A percentile compares a stretch with the other conserved stretches of the same genome.
phyloP scores from a whole-genome alignment of 1,140 invertebrate genomes.

The Macrocentrus cingulum region DNA sequence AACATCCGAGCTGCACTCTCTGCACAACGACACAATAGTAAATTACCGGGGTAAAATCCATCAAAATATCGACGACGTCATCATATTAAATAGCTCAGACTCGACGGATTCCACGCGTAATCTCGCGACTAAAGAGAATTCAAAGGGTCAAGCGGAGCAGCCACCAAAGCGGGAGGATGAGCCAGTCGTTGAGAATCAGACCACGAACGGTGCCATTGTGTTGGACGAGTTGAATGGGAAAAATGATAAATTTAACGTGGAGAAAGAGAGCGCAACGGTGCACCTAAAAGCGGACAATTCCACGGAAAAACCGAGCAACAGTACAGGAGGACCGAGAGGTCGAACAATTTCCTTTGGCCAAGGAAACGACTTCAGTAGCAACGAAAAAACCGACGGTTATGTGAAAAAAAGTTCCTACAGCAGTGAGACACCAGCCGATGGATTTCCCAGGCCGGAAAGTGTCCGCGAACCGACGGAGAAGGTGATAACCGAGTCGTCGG shows the following conservation, averaged over 20 bases:
- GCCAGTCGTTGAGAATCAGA: too few relatives aligned
- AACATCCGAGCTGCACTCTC: conserved; percentile 32
- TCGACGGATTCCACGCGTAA: conserved; percentile 10
- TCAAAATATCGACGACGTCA: conserved; percentile 28
- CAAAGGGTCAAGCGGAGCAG: conserved; percentile 45
- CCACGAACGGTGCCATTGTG: too few relatives aligned
- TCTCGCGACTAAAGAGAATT: conserved; percentile 22
- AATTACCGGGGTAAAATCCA: conserved; percentile 40
- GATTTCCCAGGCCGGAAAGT: conserved; percentile 42
- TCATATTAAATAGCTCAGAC: conserved; percentile 6
- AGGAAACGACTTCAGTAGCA: conserved; percentile 31
- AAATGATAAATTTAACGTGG: conserved; percentile 9
- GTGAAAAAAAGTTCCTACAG: conserved; percentile 26
- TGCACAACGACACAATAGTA: conserved; percentile 47
- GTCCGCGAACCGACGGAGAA: conserved; percentile 40
- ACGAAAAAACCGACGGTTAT: conserved; percentile 35
- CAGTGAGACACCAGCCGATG: conserved; percentile 27
- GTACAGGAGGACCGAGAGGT: conserved; percentile 34
- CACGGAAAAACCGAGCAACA: not conserved
- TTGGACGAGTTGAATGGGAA: too few relatives aligned
- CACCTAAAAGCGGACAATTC: conserved; percentile 4
- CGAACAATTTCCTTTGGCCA: conserved; percentile 41
- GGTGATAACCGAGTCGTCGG: conserved; percentile 41
- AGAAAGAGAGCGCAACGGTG: not conserved
- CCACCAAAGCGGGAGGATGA: not conserved